These are phyloP conservation scores for Diplazon laetatorius DNA, from an alignment of 2,888 invertebrate species.

Conservation along the genomic window DNA sequence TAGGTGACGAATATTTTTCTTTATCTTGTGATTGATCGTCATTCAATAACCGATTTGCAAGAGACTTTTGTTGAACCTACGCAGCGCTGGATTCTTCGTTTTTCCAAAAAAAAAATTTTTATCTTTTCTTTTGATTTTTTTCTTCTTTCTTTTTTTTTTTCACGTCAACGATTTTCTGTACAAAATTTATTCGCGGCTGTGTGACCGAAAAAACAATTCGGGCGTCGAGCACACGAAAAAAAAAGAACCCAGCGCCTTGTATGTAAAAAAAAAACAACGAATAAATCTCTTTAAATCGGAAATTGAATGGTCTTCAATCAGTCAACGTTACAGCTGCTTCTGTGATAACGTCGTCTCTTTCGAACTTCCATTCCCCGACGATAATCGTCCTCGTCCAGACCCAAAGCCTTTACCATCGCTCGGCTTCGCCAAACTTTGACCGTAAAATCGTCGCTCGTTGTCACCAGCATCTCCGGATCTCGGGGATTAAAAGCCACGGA, in stretches of 20 bases:
- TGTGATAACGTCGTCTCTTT: constrained; percentile 76
- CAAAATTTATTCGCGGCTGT: constrained; percentile 40
- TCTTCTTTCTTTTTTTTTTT: background rate
- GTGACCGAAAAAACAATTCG: background rate
- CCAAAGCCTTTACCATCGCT: constrained; percentile 82
- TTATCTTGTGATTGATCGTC: constrained; percentile 35
- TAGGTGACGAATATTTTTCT: too few relatives aligned
- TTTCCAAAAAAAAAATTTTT: too few relatives aligned
- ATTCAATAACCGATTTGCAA: constrained; percentile 62
- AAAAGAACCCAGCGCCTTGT: too few relatives aligned
- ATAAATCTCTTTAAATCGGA: constrained; percentile 75
- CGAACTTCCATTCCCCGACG: constrained; percentile 83
- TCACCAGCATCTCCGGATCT: constrained; percentile 91
- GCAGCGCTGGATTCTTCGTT: too few relatives aligned
- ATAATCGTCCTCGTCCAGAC: constrained; percentile 81
- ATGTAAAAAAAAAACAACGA: too few relatives aligned
- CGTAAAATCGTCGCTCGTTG: constrained; percentile 91
- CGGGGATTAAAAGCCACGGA: constrained; percentile 93
- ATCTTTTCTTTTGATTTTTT: background rate
- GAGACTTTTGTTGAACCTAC: constrained; percentile 31
- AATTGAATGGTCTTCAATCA: constrained; percentile 80
- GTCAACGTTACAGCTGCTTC: constrained; percentile 78
- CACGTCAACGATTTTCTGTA: constrained; percentile 26
- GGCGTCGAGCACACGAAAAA: too few relatives aligned
- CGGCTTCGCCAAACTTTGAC: constrained; percentile 87